Base-by-base conservation (phyloP, 2,888 invertebrate species). In the Stenotaenia linearis region DNA sequence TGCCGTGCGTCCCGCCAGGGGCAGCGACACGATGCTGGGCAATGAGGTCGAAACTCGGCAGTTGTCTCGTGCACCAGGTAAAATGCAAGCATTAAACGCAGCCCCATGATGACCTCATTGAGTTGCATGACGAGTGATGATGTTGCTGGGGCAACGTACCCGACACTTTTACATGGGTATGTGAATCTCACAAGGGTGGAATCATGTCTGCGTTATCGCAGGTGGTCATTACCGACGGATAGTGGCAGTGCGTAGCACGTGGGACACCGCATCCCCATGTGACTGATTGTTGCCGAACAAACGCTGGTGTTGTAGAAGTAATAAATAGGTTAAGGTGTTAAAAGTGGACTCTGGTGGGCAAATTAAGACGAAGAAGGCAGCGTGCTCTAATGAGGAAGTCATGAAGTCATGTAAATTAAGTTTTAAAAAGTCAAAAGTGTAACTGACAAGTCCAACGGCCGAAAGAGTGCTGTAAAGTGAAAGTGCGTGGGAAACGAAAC, bases 11-110 rank as follows among this genome's bases (percentile, higher is more conserved):
- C 32, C 28, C 75, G 75, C 32, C 30, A 32, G 75, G 75, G 75
- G 75, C 75, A 74, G 75, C 30, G 75, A 28, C 75, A 74, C 75
- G 75, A 74, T n/a, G 75, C 75, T 50, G 50, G 50, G 50, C 50
- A 50, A 50, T 50, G 50, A 50, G 50, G 50, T 50, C 50, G 50
- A 50, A n/a, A n/a, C 50, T 50, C 50, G 50, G 50, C 50, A 21
- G 50, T 50, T 50, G 50, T 50, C 50, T 50, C 50, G 50, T 50
- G 50, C 50, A 50, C 50, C 50, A 50, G 50, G 50, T 50, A 50
- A 50, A 50, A 50, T 50, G 50, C 50, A 50, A 50, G 50, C 50
- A 50, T 50, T 50, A 50, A 50, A 50, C 50, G 50, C 50, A 50
- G 50, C 50, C 50, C 50, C 50, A 50, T 50, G 50, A 50, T 50